Percentiles rank a stretch among this genome's conserved stretches.
These are phyloP conservation scores for Macrotrachela quadricornifera DNA, from an alignment of 1,140 invertebrate species.

Conservation along the genomic window DNA sequence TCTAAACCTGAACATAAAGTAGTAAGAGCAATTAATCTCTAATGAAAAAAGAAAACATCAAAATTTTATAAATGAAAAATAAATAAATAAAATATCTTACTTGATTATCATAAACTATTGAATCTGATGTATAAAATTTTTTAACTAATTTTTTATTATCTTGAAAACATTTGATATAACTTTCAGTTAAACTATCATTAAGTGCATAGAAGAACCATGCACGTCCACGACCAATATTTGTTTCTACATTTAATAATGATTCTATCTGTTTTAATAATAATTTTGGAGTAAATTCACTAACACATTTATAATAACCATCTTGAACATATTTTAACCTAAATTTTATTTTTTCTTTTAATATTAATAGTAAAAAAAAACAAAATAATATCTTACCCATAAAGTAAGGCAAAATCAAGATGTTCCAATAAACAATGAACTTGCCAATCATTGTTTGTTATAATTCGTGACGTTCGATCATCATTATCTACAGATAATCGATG, in stretches of 20 bases:
- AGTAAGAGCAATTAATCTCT: constrained; percentile 20
- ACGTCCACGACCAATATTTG: constrained; percentile 21
- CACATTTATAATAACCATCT: constrained; percentile 37
- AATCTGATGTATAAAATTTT: constrained; percentile 20
- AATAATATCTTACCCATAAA: no score
- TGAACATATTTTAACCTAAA: neutral
- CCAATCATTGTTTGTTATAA: no score
- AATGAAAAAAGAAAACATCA: constrained; percentile 7
- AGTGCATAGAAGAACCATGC: constrained; percentile 25
- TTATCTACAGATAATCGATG: no score
- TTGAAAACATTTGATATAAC: constrained; percentile 20
- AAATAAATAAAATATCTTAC: constrained; percentile 12
- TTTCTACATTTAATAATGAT: constrained; percentile 17
- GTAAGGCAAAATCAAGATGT: no score
- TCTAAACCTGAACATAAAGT: constrained; percentile 25
- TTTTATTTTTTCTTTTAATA: no score
- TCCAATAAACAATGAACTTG: no score
- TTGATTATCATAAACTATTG: constrained; percentile 21
- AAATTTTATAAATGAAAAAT: neutral
- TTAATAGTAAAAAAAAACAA: no score
- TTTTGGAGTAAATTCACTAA: constrained; percentile 36
- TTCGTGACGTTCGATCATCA: no score
- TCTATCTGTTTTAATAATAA: constrained; percentile 26
- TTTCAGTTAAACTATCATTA: constrained; percentile 24
- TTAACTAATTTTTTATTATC: constrained; percentile 19